Evolutionary conservation across 2,888 invertebrate genomes (phyloP), one percentile per base, ranked within the genome.

Genomic region (Schrankia costaestrigalis): DNA sequence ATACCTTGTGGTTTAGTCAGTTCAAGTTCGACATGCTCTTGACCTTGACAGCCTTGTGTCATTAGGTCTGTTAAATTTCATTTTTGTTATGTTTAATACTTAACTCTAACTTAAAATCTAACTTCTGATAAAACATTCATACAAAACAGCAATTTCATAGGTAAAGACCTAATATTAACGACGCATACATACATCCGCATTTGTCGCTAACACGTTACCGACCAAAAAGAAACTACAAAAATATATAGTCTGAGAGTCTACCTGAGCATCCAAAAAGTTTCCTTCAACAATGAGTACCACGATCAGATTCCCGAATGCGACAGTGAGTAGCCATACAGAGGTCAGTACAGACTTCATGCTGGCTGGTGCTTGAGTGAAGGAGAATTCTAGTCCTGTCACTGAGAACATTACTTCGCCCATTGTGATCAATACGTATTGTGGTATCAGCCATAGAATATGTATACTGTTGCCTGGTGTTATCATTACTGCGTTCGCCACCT

Each of bases 331-430:
- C 96, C 98, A 99, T 8, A 93, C 91, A 0, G 98, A 97, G 74
- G 95, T 95, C 28, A 99, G 78, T 0, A 99, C 93, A 0, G 98
- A 96, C 78, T 98, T 99, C 98, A 99, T 98, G 46, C 92, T 93
- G 3, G 89, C 72, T 0, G 98, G 97, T 0, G 98, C 96, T 89
- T 96, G 97, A 0, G 97, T 95, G 78, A 97, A 99, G 0, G 98
- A 95, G 80, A 99, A 99, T 71, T 97, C 95, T 11, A 99, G 86
- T 0, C 98, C 98, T 0, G 98, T 98, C 13, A 99, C 94, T 0
- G 97, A 96, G 76, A 98, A 97, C 93, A 99, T 94, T 23, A 99
- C 94, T 80, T 99, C 99, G 0, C 93, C 98, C 62, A 94, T 91
- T 0, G 98, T 97, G 62, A 99, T 94, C 9, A 98, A 89, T 28